These are phyloP conservation scores for Forficula auricularia DNA, from an alignment of 1,140 invertebrate genomes.

Conservation along the genomic window DNA sequence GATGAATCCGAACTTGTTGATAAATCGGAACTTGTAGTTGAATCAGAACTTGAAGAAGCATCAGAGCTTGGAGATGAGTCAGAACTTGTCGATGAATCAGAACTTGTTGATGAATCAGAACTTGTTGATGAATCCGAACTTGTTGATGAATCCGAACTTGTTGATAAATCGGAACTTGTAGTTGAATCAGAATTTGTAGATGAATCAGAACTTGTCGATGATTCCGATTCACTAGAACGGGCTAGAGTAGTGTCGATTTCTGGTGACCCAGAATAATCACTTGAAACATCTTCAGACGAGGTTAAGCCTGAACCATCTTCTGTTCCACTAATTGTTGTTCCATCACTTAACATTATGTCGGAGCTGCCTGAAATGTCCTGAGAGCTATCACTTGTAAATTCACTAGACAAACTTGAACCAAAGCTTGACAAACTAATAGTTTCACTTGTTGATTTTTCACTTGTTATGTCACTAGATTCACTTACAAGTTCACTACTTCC, in stretches of 20 bases:
- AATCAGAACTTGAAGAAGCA: neutral
- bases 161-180: conserved; percentile 7
- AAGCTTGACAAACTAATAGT: too few species aligned
- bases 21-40: neutral
- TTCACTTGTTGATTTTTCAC: too few species aligned
- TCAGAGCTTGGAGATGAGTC: neutral
- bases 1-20: neutral
- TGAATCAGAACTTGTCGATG: neutral
- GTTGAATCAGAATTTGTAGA: conserved; percentile 5
- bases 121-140: neutral
- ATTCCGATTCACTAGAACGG: conserved; percentile 2
- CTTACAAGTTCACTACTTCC: neutral
- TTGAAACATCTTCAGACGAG: conserved; percentile 4
- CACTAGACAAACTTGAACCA: too few species aligned
- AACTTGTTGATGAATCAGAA: neutral
- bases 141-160: neutral
- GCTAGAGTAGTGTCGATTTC: conserved; percentile 6
- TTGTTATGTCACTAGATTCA: neutral
- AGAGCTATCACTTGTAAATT: too few species aligned
- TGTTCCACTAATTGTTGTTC: neutral
- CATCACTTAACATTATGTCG: conserved; percentile 44
- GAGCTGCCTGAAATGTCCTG: conserved; percentile 15
- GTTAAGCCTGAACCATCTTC: neutral
- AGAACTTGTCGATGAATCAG: conserved; percentile 8
- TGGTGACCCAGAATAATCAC: too few species aligned